Evolutionary conservation across 2,113 vertebrate species (phyloP), one percentile per base, ranked within the genome.

Genomic region (Xiphophorus couchianus): DNA sequence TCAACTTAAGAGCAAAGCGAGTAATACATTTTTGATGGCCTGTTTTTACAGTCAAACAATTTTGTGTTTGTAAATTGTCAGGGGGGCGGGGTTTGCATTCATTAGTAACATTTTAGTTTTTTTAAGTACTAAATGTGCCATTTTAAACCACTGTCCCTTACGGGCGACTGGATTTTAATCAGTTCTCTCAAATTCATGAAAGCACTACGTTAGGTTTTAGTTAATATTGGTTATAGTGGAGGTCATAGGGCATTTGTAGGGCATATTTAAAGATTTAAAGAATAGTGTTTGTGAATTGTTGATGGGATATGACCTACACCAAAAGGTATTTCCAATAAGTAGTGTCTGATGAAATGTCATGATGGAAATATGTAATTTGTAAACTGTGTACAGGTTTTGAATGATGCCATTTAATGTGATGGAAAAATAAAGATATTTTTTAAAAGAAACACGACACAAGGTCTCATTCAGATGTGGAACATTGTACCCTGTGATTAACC

Each of bases 321-420:
- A 76, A n/a, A 78, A 78, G 29, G 74, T 37, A 74, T 75, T 84
- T 86, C 39, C 22, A 71, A 73, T 77, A n/a, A 88, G 74, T 69
- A 70, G 75, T 22, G 31, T 64, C 31, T 81, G 77, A 80, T 79
- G 87, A 89, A 77, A 64, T 69, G 72, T 82, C 65, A 81, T 84
- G 68, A 90, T 76, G 75, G 44, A 89, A 89, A 87, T 88, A 71
- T 93, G 80, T 91, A 30, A 83, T 91, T 88, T 93, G 92, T 94
- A 92, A 94, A 94, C 93, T 93, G 88, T 94, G 94, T 95, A 94
- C 93, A 95, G 94, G 88, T 92, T 84, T 93, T 84, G 90, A 88
- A 89, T 89, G 86, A 82, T 84, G 78, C 86, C 80, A 74, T 91
- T 91, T 88, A 71, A 86, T 88, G 90, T 90, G 74, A 93, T 80